phyloP scores from a whole-genome alignment of 2,113 vertebrate species.

The Melierax canorus region DNA sequence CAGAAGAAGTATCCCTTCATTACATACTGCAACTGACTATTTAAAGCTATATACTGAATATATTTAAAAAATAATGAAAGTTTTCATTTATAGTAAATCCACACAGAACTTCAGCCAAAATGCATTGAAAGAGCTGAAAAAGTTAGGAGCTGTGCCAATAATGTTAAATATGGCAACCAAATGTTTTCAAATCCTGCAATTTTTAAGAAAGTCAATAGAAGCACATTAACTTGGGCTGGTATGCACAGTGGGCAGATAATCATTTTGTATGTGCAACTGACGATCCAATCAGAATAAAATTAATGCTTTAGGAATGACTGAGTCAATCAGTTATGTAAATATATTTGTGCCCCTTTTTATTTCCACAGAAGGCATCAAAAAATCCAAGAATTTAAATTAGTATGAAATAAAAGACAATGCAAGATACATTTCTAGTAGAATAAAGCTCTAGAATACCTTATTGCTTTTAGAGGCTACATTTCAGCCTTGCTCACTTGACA shows the following conservation, averaged over 20 bases:
- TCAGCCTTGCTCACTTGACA: not conserved
- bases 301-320: not conserved
- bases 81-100: not conserved
- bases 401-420: not conserved
- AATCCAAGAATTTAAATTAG: not conserved
- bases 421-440: not conserved
- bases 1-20: not conserved
- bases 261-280: not conserved
- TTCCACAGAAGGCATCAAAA: not conserved
- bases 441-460: not conserved
- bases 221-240: not conserved
- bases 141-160: not conserved
- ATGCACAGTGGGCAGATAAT: accelerated
- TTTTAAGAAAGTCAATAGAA: not conserved
- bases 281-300: not conserved
- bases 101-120: not conserved
- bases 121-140: not conserved
- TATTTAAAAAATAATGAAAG: not conserved
- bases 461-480: not conserved
- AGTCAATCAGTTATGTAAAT: not conserved
- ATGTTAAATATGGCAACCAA: not conserved
- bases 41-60: not conserved
- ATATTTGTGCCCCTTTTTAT: not conserved
- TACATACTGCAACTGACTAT: not conserved
- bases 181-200: not conserved